A percentile compares a stretch with the other conserved stretches of the same genome.
These are phyloP conservation scores for Danaus chrysippus DNA, from an alignment of 2,888 invertebrate genomes.

Conservation along the genomic window DNA sequence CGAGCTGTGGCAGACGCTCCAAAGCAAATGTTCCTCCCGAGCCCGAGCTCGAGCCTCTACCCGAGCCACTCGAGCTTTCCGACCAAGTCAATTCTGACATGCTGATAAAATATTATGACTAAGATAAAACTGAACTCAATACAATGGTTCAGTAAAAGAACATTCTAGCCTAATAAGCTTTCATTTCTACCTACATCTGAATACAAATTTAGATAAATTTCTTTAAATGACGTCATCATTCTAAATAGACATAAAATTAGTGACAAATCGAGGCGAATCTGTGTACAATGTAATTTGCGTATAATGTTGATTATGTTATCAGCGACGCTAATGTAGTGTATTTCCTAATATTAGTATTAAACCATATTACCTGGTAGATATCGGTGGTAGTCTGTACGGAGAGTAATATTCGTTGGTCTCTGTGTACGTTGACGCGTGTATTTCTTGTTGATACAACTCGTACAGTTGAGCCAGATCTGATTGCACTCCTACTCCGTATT, in stretches of 20 bases:
- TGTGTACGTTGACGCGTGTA: slow-evolving; percentile 88
- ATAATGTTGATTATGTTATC: neutral
- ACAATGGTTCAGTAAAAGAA: too few relatives aligned
- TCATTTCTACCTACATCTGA: too few relatives aligned
- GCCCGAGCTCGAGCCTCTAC: slow-evolving; percentile 72
- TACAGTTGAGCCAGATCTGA: slow-evolving; percentile 89
- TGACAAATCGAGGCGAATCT: too few relatives aligned
- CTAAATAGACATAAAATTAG: too few relatives aligned
- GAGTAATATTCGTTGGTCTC: slow-evolving; percentile 79
- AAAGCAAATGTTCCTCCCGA: slow-evolving; percentile 53
- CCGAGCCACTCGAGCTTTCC: slow-evolving; percentile 72
- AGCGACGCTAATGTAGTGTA: neutral
- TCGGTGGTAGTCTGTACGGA: slow-evolving; percentile 81
- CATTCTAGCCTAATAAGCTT: too few relatives aligned
- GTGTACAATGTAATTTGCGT: too few relatives aligned
- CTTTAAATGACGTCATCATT: too few relatives aligned
- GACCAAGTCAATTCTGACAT: slow-evolving; percentile 72
- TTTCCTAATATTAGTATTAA: neutral
- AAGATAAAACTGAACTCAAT: too few relatives aligned
- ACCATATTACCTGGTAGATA: slow-evolving; percentile 74
- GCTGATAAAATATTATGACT: slow-evolving; percentile 34
- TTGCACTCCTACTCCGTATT: slow-evolving; percentile 84
- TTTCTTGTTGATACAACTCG: slow-evolving; percentile 91
- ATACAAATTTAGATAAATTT: too few relatives aligned
- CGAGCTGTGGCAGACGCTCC: slow-evolving; percentile 60